Percentiles rank a stretch among this genome's conserved stretches.
These are phyloP conservation scores for Scopus umbretta DNA, from an alignment of 2,113 vertebrate species.

Conservation along the genomic window DNA sequence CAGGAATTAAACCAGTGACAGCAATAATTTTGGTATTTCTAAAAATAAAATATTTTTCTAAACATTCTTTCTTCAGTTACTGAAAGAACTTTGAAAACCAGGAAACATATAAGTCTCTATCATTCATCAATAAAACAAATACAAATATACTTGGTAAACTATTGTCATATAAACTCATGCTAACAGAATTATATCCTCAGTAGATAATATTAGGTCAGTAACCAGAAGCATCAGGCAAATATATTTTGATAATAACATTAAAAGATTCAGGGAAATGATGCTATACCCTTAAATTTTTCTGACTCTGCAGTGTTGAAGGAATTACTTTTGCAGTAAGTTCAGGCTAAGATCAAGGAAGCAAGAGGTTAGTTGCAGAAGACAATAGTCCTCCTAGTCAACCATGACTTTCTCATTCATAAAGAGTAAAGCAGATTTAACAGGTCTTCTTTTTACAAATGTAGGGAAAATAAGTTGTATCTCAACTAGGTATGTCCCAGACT, in stretches of 20 bases:
- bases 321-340: not conserved
- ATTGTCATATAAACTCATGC: not conserved
- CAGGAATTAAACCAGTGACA: not conserved
- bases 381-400: not conserved
- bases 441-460: not conserved
- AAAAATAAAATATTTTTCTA: not conserved
- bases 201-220: not conserved
- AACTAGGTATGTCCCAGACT: not conserved
- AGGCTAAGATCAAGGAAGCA: not conserved
- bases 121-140: not conserved
- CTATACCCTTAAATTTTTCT: not conserved
- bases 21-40: not conserved
- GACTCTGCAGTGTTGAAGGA: not conserved
- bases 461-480: not conserved
- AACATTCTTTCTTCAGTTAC: not conserved
- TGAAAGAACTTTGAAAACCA: not conserved
- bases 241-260: too few relatives aligned
- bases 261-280: not conserved
- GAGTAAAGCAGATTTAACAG: not conserved
- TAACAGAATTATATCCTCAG: not conserved
- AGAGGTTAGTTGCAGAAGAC: not conserved
- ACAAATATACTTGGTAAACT: not conserved
- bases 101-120: not conserved
- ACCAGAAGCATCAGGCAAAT: not conserved
- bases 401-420: not conserved